Conservation (phyloP, 2,797 vertebrate species). For the Pseudotriccus pelzelni region DNA sequence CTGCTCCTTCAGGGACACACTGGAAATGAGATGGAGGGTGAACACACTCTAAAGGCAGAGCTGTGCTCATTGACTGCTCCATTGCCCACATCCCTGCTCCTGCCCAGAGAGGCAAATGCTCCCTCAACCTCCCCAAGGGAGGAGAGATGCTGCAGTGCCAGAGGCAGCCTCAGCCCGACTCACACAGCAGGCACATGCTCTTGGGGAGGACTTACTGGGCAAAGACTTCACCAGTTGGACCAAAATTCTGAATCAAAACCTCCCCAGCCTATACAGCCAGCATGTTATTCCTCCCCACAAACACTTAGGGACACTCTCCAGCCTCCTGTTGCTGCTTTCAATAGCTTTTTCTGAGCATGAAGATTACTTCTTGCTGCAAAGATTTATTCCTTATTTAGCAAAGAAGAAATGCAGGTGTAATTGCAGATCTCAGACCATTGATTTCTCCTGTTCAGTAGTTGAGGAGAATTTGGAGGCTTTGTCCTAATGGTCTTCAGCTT, state of each 20-base stretch:
- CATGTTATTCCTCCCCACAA: neutral
- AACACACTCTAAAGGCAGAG: neutral
- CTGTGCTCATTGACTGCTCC: neutral
- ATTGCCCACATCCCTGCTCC: rapidly evolving
- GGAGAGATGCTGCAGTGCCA: neutral
- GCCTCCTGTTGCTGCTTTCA: neutral
- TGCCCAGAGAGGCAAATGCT: neutral
- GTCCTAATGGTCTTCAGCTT: neutral
- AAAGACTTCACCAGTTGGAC: neutral
- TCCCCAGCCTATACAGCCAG: neutral
- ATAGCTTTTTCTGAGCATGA: neutral
- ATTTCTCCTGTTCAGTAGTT: neutral
- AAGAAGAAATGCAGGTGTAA: neutral
- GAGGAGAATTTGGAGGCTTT: neutral
- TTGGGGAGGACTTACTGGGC: neutral
- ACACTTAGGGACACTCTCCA: neutral
- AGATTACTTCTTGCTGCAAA: neutral
- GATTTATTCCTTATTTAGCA: neutral
- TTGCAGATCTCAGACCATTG: neutral
- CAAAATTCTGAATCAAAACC: neutral
- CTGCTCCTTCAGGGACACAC: neutral
- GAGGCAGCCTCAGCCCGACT: neutral
- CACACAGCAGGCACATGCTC: neutral
- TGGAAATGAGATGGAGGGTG: neutral
- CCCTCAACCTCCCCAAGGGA: neutral